Base-by-base conservation (phyloP, 2,797 vertebrate genomes). In the Lutjanus campechanus region DNA sequence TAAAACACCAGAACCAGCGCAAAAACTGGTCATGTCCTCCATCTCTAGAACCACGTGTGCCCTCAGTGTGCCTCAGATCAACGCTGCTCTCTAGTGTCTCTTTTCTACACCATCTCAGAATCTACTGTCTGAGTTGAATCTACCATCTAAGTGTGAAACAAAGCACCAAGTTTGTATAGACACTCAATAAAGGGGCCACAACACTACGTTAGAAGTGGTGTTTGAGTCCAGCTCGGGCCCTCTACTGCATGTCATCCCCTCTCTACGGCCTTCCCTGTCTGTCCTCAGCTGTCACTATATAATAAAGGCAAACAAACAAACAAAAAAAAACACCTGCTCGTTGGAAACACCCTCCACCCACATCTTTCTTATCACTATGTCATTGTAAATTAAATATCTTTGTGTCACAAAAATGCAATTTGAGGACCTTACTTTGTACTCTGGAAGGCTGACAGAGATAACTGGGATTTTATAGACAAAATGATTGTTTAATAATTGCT, bases 1-100 rank as follows among this genome's bases (percentile, higher is more conserved):
- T 89, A 70, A 83, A 90, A 84, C 79, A 85, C 73, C 77, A 73
- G 43, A 76, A 82, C 77, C 73, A 69, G 43, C 2, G 11, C 56
- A 72, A 54, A 69, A 62, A 66, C 59, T 47, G 70, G 64, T 55
- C n/a, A 22, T 80, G 61, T 77, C 67, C 22, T 77, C 58, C 59
- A 77, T 80, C 77, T 68, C 41, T 49, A 55, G 73, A 77, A 65
- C 53, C 36, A 65, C 5, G 17, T 60, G 51, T 73, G 74, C 15
- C 61, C 43, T 69, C 41, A 25, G 25, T 68, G 43, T 49, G 61
- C 62, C 56, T 67, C 46, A 58, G 51, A 81, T 81, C 73, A 69
- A 73, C 80, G 46, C 25, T 43, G 68, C 49, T 17, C 59, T 58
- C 20, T 25, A 15, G 17, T 50, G 43, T 62, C 73, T 56, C 51